phyloP scores from a whole-genome alignment of 2,888 invertebrate species.

The Pyrgus malvae region DNA sequence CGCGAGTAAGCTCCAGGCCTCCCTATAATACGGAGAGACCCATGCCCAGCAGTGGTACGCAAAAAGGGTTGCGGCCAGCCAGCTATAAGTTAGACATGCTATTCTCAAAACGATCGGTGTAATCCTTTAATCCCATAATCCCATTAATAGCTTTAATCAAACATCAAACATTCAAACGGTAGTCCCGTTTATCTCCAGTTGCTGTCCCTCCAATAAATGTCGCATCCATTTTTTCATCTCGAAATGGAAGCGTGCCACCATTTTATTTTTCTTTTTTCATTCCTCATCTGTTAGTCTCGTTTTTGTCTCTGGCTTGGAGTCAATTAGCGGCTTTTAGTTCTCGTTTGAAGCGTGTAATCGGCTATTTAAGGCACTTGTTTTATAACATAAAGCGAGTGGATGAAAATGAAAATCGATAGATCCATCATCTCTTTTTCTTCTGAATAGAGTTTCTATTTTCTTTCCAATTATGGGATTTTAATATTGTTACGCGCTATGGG shows the following conservation, averaged over 20 bases:
- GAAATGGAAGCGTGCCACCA: conserved; percentile 38
- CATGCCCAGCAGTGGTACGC: too few relatives aligned
- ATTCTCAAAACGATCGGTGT: not conserved
- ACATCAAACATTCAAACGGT: conserved; percentile 17
- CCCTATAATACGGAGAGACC: too few relatives aligned
- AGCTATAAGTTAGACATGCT: too few relatives aligned
- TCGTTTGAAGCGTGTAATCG: conserved; percentile 44
- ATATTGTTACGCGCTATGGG: too few relatives aligned
- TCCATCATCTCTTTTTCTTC: too few relatives aligned
- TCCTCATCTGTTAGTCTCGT: conserved; percentile 44
- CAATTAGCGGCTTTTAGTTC: conserved; percentile 49
- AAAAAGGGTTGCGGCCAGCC: too few relatives aligned
- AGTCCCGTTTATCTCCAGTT: conserved; percentile 13
- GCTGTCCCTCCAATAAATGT: conserved; percentile 21
- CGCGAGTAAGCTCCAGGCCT: too few relatives aligned
- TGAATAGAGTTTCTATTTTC: too few relatives aligned
- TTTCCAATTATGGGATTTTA: too few relatives aligned
- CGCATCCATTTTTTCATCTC: conserved; percentile 23
- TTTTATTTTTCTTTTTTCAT: conserved; percentile 35
- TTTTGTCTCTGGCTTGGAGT: conserved; percentile 46
- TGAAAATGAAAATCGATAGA: too few relatives aligned
- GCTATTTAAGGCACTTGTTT: conserved; percentile 41
- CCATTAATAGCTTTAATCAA: conserved; percentile 9
- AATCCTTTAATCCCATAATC: conserved; percentile 1
- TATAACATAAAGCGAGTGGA: conserved; percentile 12